phyloP scores from a whole-genome alignment of 2,113 vertebrate genomes.

The Acrocephalus kingi region DNA sequence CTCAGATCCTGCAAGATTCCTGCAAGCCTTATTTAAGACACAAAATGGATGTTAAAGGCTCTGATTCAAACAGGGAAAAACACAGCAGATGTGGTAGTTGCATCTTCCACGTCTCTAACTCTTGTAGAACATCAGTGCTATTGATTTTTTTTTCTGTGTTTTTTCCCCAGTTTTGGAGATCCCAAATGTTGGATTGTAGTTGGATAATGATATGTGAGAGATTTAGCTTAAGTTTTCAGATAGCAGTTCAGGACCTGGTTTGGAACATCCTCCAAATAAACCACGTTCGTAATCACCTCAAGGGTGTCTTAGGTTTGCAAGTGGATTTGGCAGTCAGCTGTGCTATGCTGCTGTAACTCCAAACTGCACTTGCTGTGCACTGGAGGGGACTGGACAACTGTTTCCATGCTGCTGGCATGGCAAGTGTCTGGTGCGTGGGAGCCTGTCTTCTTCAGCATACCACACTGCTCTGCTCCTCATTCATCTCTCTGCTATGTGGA shows the following conservation, averaged over 20 bases:
- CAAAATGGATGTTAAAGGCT: not conserved
- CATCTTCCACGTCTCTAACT: not conserved
- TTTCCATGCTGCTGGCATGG: not conserved
- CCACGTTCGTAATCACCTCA: fast-evolving
- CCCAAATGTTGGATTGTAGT: not conserved
- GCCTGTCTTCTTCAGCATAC: not conserved
- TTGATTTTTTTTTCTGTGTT: not conserved
- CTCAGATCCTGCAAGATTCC: not conserved
- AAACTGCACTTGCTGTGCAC: not conserved
- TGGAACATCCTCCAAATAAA: not conserved
- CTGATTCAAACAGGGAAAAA: not conserved
- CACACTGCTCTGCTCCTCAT: not conserved
- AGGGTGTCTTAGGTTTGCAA: not conserved
- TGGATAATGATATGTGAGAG: not conserved
- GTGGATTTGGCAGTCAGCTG: not conserved
- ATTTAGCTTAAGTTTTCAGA: not conserved
- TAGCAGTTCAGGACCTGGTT: not conserved
- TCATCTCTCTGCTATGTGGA: not conserved
- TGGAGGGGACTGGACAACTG: not conserved
- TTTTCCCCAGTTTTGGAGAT: not conserved
- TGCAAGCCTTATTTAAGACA: not conserved
- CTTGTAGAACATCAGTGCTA: not conserved
- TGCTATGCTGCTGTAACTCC: not conserved
- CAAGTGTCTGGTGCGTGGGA: not conserved
- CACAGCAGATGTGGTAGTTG: not conserved